Evolutionary conservation across 2,113 vertebrate species (phyloP).

Genomic region (Chionomys nivalis): DNA sequence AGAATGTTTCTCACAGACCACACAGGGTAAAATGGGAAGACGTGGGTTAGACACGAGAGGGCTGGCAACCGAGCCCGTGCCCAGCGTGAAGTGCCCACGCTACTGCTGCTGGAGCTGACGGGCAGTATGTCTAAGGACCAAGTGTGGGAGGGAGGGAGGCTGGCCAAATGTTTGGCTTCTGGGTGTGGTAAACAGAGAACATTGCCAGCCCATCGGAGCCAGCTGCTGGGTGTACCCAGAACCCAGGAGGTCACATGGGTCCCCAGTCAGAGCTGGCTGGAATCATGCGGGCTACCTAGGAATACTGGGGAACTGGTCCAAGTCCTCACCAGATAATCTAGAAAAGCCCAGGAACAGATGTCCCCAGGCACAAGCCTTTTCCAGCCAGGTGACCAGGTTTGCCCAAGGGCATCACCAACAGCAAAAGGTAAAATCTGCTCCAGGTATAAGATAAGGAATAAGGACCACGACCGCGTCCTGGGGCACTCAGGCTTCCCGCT

Average conservation of each 20-base stretch:
- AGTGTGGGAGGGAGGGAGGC: background rate
- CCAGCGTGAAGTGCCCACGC: background rate
- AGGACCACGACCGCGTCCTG: fast-evolving
- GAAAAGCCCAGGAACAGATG: background rate
- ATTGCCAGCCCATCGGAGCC: background rate
- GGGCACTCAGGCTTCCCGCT: background rate
- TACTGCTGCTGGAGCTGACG: background rate
- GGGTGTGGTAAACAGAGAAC: background rate
- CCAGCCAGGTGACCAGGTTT: background rate
- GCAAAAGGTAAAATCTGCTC: background rate
- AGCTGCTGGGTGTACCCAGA: background rate
- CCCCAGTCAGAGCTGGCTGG: background rate
- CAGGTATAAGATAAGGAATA: background rate
- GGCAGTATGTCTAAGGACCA: background rate
- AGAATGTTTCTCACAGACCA: background rate
- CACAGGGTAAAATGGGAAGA: background rate
- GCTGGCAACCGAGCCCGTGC: background rate
- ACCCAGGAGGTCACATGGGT: background rate
- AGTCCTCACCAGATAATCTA: background rate
- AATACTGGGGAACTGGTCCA: background rate
- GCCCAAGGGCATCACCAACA: background rate
- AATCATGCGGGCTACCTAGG: background rate
- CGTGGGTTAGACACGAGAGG: background rate
- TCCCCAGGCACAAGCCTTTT: background rate
- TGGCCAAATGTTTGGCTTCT: background rate